Evolutionary conservation across 2,113 vertebrate genomes (phyloP), one percentile per base, ranked within the genome.

Genomic region (Patagioenas fasciata): DNA sequence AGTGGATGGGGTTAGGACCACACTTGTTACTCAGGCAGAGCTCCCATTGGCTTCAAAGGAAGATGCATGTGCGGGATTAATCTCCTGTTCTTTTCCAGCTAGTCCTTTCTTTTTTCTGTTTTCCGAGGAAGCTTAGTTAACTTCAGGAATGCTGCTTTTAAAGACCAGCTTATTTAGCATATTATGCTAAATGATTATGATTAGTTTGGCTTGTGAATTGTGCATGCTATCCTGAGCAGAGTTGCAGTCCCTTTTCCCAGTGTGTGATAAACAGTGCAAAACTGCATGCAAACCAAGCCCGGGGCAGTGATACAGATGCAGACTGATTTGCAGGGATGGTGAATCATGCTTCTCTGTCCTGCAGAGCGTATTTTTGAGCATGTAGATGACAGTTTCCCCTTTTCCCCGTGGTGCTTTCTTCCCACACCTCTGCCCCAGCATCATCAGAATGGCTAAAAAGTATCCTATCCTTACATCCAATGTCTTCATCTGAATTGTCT

Each of bases 1-100:
- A 92, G 93, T 91, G 94, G 91, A 94, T 96, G 92, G 91, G 95
- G 91, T 92, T 96, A 93, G 95, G 96, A 94, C 89, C 85, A 89
- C 84, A 75, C 69, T 95, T 95, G 84, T 96, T 91, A 91, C 72
- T 92, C 73, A 69, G 87, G 56, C 82, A 89, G 73, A 72, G 58
- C 70, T 90, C 85, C 71, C 62, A 31, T 89, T 96, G 85, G 40
- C 64, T 95, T 96, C 91, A 95, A 93, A 94, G 60, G 44, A 78
- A 75, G 82, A 85, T 82, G 89, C 62, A 56, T 67, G 75, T 92
- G 48, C 13, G 23, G 82, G 72, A 95, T 92, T 95, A 95, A 96
- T 96, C 88, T 96, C 88, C 85, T 86, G 50, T 87, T 79, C 91
- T 96, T 91, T 87, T 60, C 64, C 66, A 67, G 67, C 51, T 60